Percentiles rank a stretch among this genome's conserved stretches.
Conservation (phyloP, 2,113 vertebrate genomes). For the Megaceryle maxima region DNA sequence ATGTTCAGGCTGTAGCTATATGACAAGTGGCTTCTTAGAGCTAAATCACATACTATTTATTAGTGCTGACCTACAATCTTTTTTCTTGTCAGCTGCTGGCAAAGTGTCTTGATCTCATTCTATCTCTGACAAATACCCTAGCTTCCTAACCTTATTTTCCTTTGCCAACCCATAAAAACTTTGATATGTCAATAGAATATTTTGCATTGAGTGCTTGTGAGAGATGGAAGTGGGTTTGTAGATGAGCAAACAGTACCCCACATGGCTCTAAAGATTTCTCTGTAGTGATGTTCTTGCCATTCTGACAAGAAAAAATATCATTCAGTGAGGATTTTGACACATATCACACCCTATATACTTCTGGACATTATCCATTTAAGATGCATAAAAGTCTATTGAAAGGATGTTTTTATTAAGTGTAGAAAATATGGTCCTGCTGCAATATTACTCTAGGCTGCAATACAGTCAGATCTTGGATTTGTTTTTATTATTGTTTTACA, state of each 20-base stretch:
- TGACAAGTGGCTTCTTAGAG: constrained; percentile 28
- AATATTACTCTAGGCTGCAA: neutral
- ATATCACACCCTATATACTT: neutral
- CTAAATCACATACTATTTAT: constrained; percentile 12
- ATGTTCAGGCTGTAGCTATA: neutral
- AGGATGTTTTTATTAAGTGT: constrained; percentile 15
- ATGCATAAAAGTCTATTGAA: neutral
- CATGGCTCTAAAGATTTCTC: constrained; percentile 13
- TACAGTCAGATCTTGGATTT: neutral
- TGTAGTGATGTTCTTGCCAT: neutral
- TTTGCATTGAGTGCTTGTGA: constrained; percentile 16
- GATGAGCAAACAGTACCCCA: neutral
- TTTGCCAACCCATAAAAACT: neutral
- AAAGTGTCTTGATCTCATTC: neutral
- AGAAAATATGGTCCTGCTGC: neutral
- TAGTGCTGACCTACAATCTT: constrained; percentile 19
- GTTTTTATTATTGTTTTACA: constrained; percentile 14
- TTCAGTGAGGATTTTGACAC: constrained; percentile 10
- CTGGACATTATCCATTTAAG: neutral
- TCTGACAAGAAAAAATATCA: constrained; percentile 31
- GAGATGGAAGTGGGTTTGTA: constrained; percentile 31
- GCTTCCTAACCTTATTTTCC: constrained; percentile 4
- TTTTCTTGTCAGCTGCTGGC: constrained; percentile 18
- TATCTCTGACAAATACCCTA: constrained; percentile 21
- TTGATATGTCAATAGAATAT: constrained; percentile 24